phyloP scores from a whole-genome alignment of 2,797 vertebrate genomes.

The Cephalopachus bancanus region DNA sequence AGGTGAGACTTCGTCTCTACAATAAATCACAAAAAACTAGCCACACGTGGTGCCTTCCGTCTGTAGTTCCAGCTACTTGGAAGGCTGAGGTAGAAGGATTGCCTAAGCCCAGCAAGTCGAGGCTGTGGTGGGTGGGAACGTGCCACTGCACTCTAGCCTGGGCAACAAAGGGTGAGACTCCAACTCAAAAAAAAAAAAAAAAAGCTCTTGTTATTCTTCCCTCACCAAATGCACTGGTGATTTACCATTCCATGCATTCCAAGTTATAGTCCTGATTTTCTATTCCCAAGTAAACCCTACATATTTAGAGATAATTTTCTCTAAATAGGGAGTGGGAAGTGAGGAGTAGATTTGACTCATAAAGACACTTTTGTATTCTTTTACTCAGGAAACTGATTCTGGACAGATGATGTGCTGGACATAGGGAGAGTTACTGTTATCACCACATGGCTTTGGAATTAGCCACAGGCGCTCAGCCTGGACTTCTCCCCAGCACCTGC shows the following conservation, averaged over 20 bases:
- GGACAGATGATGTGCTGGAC: not conserved
- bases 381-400: not conserved
- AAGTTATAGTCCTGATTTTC: not conserved
- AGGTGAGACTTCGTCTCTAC: too few relatives aligned
- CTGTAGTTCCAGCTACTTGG: too few relatives aligned
- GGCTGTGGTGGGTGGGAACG: too few relatives aligned
- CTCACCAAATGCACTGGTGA: not conserved
- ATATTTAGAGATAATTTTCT: not conserved
- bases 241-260: not conserved
- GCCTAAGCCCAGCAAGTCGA: too few relatives aligned
- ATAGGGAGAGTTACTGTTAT: not conserved
- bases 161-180: too few relatives aligned
- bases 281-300: not conserved
- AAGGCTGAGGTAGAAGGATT: too few relatives aligned
- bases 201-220: not conserved
- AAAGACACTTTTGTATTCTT: not conserved
- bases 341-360: not conserved
- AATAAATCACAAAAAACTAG: too few relatives aligned
- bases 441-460: not conserved
- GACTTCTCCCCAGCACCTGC: not conserved
- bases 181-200: not conserved
- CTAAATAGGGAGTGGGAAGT: not conserved
- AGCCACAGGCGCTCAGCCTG: not conserved
- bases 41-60: too few relatives aligned
- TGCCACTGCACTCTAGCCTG: too few relatives aligned